These are phyloP conservation scores for Ceraclea dissimilis DNA, from an alignment of 2,888 invertebrate species.

Conservation along the genomic window DNA sequence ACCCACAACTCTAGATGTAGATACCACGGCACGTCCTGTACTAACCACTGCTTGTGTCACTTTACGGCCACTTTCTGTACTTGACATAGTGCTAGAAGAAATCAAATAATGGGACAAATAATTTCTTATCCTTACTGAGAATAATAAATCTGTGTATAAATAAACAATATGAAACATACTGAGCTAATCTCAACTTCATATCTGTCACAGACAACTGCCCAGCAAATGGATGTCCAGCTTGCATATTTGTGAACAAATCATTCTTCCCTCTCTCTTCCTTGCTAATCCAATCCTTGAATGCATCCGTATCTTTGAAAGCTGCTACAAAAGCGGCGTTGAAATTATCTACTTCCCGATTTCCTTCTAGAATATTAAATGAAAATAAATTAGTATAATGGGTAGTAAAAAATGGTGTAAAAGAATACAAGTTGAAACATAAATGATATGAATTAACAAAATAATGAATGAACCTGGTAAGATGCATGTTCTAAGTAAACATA, in stretches of 20 bases:
- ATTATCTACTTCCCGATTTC: slow-evolving; percentile 74
- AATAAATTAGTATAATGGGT: too few relatives aligned
- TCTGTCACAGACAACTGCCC: slow-evolving; percentile 92
- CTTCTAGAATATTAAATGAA: slow-evolving; percentile 46
- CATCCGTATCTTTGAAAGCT: slow-evolving; percentile 82
- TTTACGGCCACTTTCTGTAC: slow-evolving; percentile 87
- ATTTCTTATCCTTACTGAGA: background rate
- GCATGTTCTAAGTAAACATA: slow-evolving; percentile 75
- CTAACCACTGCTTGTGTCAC: slow-evolving; percentile 87
- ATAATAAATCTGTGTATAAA: background rate
- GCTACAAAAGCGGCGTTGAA: slow-evolving; percentile 79
- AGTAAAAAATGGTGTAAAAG: background rate
- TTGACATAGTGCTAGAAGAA: slow-evolving; percentile 76
- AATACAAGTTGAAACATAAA: background rate
- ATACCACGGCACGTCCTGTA: slow-evolving; percentile 81
- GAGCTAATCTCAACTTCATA: slow-evolving; percentile 84
- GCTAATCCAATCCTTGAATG: slow-evolving; percentile 78
- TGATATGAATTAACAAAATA: background rate
- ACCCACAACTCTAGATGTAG: slow-evolving; percentile 49
- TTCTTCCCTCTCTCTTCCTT: slow-evolving; percentile 51
- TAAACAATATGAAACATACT: slow-evolving; percentile 56
- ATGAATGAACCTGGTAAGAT: slow-evolving; percentile 50
- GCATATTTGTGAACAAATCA: slow-evolving; percentile 60
- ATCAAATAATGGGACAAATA: background rate
- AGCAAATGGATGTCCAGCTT: slow-evolving; percentile 86